Conservation (phyloP, 2,888 invertebrate genomes). For the Drosophila heteroneura region DNA sequence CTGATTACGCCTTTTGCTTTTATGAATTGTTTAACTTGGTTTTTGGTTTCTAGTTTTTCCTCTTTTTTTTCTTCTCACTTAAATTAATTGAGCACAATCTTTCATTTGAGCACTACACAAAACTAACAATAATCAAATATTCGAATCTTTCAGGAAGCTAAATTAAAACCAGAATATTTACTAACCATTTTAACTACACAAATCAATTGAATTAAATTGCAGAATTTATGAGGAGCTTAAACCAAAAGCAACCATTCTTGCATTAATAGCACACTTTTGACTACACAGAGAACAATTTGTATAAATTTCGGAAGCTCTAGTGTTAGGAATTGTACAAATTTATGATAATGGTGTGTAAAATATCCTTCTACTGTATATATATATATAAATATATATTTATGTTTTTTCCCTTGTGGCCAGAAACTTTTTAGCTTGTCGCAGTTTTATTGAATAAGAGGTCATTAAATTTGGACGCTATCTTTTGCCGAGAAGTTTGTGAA, state of each 20-base stretch:
- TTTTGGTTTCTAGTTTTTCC: slow-evolving; percentile 5
- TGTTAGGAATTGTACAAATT: neutral
- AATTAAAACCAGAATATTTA: neutral
- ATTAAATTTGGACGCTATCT: slow-evolving; percentile 82
- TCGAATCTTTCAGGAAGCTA: neutral
- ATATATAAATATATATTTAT: neutral
- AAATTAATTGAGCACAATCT: neutral
- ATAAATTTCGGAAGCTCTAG: neutral
- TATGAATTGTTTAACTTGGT: slow-evolving; percentile 13
- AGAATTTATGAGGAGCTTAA: neutral
- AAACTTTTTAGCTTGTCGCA: slow-evolving; percentile 62
- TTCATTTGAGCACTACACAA: neutral
- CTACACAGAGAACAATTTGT: neutral
- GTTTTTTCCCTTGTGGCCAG: slow-evolving; percentile 11
- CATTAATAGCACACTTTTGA: neutral
- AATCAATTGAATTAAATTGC: neutral
- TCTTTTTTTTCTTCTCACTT: neutral
- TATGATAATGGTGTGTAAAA: neutral
- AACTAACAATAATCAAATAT: slow-evolving; percentile 15
- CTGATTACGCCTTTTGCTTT: slow-evolving; percentile 23
- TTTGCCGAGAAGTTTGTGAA: slow-evolving; percentile 73
- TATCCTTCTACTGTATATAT: neutral
- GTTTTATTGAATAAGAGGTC: slow-evolving; percentile 80
- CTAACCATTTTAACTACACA: neutral
- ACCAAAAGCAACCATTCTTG: neutral